Evolutionary conservation across 2,888 invertebrate species (phyloP), one percentile per base, ranked within the genome.

Genomic region (Theristus sp.): DNA sequence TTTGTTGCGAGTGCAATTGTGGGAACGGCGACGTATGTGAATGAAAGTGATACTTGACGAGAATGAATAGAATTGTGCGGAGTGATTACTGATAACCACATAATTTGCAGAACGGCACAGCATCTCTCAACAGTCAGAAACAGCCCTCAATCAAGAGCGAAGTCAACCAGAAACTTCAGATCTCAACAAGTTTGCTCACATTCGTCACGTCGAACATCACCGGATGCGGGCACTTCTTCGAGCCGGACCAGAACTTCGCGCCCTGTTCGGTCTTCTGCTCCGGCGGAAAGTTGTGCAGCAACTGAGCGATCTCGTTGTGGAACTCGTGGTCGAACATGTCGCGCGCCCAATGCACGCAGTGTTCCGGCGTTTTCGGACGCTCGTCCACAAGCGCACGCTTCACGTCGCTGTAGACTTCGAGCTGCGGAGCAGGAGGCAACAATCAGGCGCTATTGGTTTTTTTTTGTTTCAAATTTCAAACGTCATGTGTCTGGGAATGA

Each of bases 241-340:
- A 88, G 0, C 89, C 96, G 0, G 94, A 94, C 98, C 98, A 99
- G 79, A 98, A 98, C 1, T 87, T 86, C 61, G 89, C 77, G 38
- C 81, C 81, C 47, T 77, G 73, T 63, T 74, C 75, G 10, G 80
- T 81, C 38, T 73, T 65, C 75, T 89, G 88, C 76, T 93, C 87
- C 0, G 88, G 84, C 10, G 98, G 98, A 79, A 98, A 98, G 78
- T 94, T 98, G 78, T 85, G 94, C 31, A 99, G 80, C 66, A 96
- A 80, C 76, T 96, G 94, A 67, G 84, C 83, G 69, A 96, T 96
- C 78, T 90, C 89, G 80, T 91, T 91, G 68, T 82, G 81, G 78
- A 88, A 96, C 72, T 90, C 88, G 63, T 87, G 38, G 47, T 54
- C 55, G 63, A 67, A 69, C 27, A 67, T 66, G 2, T 61, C 55